These are phyloP conservation scores for Brachyrhaphis roseni DNA, from an alignment of 2,797 vertebrate species.

Conservation along the genomic window DNA sequence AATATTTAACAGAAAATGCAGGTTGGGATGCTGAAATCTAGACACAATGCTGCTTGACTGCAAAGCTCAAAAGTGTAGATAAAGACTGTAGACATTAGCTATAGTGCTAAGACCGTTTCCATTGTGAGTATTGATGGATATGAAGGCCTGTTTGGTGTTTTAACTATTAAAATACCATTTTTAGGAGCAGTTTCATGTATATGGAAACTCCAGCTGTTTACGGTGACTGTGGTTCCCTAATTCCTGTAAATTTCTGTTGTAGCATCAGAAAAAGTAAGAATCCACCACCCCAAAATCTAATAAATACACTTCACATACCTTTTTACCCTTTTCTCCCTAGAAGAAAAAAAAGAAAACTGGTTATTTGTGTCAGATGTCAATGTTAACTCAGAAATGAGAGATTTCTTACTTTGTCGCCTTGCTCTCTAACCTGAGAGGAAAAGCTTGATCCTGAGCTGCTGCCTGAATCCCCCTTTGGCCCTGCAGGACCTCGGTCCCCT, in stretches of 20 bases:
- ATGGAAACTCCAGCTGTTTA: no score
- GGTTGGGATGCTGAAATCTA: background rate
- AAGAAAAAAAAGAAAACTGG: constrained; percentile 24
- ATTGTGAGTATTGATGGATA: background rate
- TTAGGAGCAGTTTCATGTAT: no score
- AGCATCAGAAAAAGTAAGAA: background rate
- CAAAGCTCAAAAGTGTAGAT: background rate
- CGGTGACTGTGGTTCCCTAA: background rate
- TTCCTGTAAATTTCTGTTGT: background rate
- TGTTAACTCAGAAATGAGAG: background rate
- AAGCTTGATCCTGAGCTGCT: constrained; percentile 26
- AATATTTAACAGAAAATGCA: background rate
- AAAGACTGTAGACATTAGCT: background rate
- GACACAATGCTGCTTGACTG: background rate
- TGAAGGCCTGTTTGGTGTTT: no score
- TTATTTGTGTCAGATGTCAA: background rate
- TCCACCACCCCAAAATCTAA: no score
- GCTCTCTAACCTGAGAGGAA: constrained; percentile 44
- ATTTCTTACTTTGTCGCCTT: constrained; percentile 80
- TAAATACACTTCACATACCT: constrained; percentile 51
- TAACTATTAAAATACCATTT: no score
- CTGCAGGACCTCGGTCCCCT: constrained; percentile 65
- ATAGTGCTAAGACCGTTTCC: background rate
- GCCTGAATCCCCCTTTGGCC: constrained; percentile 81
- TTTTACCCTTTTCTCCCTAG: constrained; percentile 84